A percentile compares a stretch with the other conserved stretches of the same genome.
Evolutionary conservation across 2,113 vertebrate genomes (phyloP).

Genomic region (Carassius gibelio): DNA sequence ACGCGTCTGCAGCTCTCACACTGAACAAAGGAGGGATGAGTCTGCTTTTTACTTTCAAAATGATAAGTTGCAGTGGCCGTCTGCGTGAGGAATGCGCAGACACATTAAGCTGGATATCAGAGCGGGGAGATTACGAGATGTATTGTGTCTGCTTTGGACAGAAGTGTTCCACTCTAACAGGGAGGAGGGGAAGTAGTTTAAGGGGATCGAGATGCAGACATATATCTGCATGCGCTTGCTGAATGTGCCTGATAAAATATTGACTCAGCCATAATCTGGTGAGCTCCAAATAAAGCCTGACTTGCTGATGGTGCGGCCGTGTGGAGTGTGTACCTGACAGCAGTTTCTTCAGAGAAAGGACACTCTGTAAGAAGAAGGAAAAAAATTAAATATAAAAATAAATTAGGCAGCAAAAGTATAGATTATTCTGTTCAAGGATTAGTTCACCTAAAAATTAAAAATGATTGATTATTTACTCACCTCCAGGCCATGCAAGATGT

Average conservation of each 20-base stretch:
- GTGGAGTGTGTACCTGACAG: slow-evolving; percentile 39
- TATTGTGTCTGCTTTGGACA: slow-evolving; percentile 45
- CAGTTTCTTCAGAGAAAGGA: slow-evolving; percentile 26
- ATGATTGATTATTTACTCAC: background rate
- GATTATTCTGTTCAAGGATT: background rate
- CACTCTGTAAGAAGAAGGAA: background rate
- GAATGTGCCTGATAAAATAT: slow-evolving; percentile 77
- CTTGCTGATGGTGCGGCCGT: slow-evolving; percentile 63
- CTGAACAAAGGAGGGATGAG: slow-evolving; percentile 35
- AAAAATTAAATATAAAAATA: background rate
- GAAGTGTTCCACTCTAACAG: slow-evolving; percentile 31
- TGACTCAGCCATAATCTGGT: slow-evolving; percentile 72
- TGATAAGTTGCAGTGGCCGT: slow-evolving; percentile 21
- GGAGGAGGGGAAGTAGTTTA: slow-evolving; percentile 38
- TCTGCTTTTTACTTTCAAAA: slow-evolving; percentile 8
- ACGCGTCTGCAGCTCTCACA: slow-evolving; percentile 32
- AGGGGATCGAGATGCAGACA: slow-evolving; percentile 31
- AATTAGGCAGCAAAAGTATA: background rate
- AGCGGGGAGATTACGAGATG: slow-evolving; percentile 35
- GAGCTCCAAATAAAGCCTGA: slow-evolving; percentile 70
- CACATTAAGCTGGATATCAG: slow-evolving; percentile 32
- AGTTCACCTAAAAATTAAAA: background rate
- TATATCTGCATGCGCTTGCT: slow-evolving; percentile 45
- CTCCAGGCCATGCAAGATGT: background rate
- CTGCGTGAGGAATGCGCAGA: slow-evolving; percentile 36